Evolutionary conservation across 2,113 vertebrate genomes (phyloP), one percentile per base, ranked within the genome.

Genomic region (Chrysochloris asiatica): DNA sequence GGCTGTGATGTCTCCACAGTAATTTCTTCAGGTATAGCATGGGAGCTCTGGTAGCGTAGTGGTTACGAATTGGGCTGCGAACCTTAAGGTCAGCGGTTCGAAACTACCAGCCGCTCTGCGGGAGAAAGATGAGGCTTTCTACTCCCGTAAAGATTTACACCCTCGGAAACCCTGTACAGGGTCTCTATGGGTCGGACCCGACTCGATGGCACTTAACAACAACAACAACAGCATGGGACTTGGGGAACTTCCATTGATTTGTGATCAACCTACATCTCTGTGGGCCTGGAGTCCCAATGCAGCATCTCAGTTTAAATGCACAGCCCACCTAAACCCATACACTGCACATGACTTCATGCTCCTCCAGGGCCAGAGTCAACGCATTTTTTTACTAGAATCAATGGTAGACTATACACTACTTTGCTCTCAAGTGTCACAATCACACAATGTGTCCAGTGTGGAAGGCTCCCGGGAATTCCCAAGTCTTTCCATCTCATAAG

Each of bases 241-340:
- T n/a, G 11, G 10, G 1, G 2, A 28, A 22, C 11, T 1, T 19
- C 41, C 8, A 2, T 1, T n/a, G 38, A 36, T 17, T 3, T 59
- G 12, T 43, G 82, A 38, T 86, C 41, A 24, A 7, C 1, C 28
- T 6, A 1, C 50, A n/a, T 48, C 28, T 76, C 69, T 81, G 12
- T 59, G 30, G 59, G 50, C 43, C 59, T 6, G 17, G 41, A 14
- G 28, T 76, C 41, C 16, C 54, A 26, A 12, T 33, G 54, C 11
- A 47, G 3, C 54, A 54, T 93, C 47, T 86, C 50, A 82, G n/a
- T 24, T 67, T 33, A 38, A 6, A 28, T 36, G 43, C 50, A 38
- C 10, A 26, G n/a, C 33, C 84, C 33, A 36, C 9, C 43, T 8
- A 24, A 59, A 38, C 21, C 22, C 8, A 61, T 50, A 78, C n/a